Evolutionary conservation across 2,797 vertebrate species (phyloP).

Genomic region (Ibycter americanus): DNA sequence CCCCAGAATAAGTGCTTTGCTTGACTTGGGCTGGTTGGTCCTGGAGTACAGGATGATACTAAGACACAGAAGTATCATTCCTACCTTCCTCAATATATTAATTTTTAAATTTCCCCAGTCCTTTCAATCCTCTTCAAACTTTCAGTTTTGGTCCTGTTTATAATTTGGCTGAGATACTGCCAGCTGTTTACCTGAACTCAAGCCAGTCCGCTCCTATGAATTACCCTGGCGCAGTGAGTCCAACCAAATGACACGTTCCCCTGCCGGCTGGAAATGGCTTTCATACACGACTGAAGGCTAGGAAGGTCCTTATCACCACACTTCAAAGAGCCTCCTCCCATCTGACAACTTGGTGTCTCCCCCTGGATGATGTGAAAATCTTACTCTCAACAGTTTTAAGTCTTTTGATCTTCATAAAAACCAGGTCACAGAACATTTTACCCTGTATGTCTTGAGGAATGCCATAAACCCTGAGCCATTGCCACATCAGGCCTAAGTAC

Average conservation of each 20-base stretch:
- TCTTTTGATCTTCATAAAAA: constrained; percentile 56
- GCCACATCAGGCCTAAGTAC: background rate
- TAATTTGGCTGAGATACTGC: background rate
- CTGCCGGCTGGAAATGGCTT: background rate
- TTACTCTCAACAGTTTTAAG: constrained; percentile 44
- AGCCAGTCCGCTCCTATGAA: background rate
- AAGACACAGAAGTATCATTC: background rate
- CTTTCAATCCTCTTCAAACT: background rate
- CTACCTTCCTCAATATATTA: background rate
- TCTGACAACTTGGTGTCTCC: constrained; percentile 53
- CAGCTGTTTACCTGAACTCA: background rate
- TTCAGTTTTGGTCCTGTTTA: background rate
- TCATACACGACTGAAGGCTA: constrained; percentile 11
- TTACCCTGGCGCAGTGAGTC: rapidly evolving
- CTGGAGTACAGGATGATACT: background rate
- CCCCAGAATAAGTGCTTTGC: background rate
- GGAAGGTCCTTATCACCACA: constrained; percentile 66
- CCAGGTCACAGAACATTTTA: background rate
- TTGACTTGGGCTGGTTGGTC: background rate
- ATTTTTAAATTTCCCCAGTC: background rate
- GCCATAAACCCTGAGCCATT: background rate
- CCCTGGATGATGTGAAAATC: constrained; percentile 58
- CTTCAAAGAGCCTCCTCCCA: constrained; percentile 68
- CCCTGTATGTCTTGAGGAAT: constrained; percentile 9
- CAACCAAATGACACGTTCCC: background rate